Percentiles rank a stretch among this genome's conserved stretches.
Evolutionary conservation across 2,113 vertebrate species (phyloP).

Genomic region (Camelus bactrianus): DNA sequence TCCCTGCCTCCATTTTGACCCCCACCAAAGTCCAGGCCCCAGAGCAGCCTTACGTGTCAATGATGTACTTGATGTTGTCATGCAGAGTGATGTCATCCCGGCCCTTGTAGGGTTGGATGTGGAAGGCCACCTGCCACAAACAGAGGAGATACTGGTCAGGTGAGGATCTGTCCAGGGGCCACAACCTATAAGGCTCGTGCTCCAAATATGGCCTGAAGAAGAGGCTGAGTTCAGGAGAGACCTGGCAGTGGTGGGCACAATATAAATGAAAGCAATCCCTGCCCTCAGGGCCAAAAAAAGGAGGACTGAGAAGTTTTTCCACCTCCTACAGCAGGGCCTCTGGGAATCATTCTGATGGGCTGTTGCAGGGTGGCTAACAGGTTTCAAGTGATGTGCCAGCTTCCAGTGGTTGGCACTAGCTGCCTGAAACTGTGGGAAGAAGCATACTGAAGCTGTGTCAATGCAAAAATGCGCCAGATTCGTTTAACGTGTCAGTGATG

Average conservation of each 20-base stretch:
- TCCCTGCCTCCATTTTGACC: neutral
- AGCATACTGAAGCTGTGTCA: neutral
- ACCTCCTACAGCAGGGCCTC: neutral
- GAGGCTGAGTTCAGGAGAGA: neutral
- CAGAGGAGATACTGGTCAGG: constrained; percentile 45
- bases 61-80: constrained; percentile 94
- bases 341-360: neutral
- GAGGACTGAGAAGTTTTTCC: neutral
- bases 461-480: neutral
- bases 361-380: neutral
- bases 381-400: neutral
- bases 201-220: neutral
- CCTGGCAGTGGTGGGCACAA: neutral
- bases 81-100: constrained; percentile 93
- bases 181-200: neutral
- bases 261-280: neutral
- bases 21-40: neutral
- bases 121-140: constrained; percentile 92
- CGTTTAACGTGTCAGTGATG: neutral
- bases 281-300: neutral
- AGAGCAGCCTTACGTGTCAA: constrained; percentile 90
- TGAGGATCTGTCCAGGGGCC: neutral
- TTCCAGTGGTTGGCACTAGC: neutral
- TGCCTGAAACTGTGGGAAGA: neutral
- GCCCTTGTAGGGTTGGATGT: constrained; percentile 94